These are phyloP conservation scores for Exephanes ischioxanthus DNA, from an alignment of 2,888 invertebrate species.

Conservation along the genomic window DNA sequence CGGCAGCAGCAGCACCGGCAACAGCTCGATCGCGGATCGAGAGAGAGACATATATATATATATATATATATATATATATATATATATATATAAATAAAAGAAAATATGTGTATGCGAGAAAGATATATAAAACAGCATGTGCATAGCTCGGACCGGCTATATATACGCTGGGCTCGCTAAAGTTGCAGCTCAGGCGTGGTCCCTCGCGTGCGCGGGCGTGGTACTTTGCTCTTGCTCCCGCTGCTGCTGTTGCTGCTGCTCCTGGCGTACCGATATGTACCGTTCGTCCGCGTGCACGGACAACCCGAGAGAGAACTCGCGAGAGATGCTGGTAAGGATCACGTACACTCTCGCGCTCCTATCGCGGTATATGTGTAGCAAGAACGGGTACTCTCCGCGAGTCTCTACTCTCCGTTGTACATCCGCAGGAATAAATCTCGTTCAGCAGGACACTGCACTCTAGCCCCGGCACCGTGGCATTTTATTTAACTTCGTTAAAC, in stretches of 20 bases:
- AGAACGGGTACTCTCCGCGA: constrained; percentile 22
- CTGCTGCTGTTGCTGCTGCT: constrained; percentile 51
- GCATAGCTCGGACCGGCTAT: constrained; percentile 31
- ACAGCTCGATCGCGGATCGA: constrained; percentile 29
- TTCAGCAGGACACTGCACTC: constrained; percentile 44
- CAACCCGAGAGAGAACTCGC: constrained; percentile 47
- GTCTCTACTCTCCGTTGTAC: constrained; percentile 38
- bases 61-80: too few species aligned
- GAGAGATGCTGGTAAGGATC: constrained; percentile 46
- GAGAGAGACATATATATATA: constrained; percentile 17
- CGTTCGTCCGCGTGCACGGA: constrained; percentile 42
- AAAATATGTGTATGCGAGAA: constrained; percentile 17
- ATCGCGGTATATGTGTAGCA: constrained; percentile 9
- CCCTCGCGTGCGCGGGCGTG: constrained; percentile 82
- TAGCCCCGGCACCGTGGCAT: neutral
- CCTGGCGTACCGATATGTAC: constrained; percentile 49
- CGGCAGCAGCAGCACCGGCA: constrained; percentile 26
- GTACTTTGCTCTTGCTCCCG: constrained; percentile 66
- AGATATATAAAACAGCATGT: constrained; percentile 25
- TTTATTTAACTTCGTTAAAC: constrained; percentile 45
- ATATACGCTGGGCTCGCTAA: constrained; percentile 17
- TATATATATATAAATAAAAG: constrained; percentile 6
- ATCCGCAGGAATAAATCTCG: constrained; percentile 56
- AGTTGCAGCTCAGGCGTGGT: constrained; percentile 42
- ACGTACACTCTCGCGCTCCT: constrained; percentile 6